A percentile compares a stretch with the other conserved stretches of the same genome.
These are phyloP conservation scores for Drosophila santomea DNA, from an alignment of 1,140 invertebrate genomes.

Conservation along the genomic window DNA sequence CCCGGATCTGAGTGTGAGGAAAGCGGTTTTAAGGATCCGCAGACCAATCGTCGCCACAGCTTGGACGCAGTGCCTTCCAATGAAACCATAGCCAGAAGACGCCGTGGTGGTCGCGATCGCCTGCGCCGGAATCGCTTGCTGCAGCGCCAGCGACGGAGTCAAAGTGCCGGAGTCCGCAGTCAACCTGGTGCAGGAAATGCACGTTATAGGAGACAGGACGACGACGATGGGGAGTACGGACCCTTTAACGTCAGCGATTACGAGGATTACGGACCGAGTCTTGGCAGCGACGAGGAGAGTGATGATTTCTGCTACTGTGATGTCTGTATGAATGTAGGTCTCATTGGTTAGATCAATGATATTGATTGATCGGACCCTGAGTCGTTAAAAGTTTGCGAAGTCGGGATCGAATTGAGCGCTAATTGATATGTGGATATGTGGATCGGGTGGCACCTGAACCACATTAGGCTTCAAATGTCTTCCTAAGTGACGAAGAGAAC, in stretches of 20 bases:
- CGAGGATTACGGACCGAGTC: slow-evolving; percentile 47
- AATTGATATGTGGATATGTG: background rate
- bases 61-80: background rate
- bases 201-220: background rate
- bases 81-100: background rate
- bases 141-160: slow-evolving; percentile 44
- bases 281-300: slow-evolving; percentile 70
- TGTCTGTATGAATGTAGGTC: slow-evolving; percentile 88
- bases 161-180: slow-evolving; percentile 25
- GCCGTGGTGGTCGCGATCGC: slow-evolving; percentile 31
- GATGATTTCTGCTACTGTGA: slow-evolving; percentile 90
- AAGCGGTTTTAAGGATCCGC: background rate
- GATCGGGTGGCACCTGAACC: background rate
- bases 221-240: slow-evolving; percentile 60
- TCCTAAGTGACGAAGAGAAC: no score
- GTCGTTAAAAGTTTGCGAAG: background rate
- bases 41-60: slow-evolving; percentile 30
- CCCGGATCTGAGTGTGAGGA: background rate
- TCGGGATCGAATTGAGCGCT: slow-evolving; percentile 6
- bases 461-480: no score
- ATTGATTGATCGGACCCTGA: slow-evolving; percentile 13
- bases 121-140: slow-evolving; percentile 37
- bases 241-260: slow-evolving; percentile 71
- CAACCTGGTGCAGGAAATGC: background rate
- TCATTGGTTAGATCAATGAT: background rate